Conservation (phyloP, 1,140 invertebrate species). For the Babylonia areolata region DNA sequence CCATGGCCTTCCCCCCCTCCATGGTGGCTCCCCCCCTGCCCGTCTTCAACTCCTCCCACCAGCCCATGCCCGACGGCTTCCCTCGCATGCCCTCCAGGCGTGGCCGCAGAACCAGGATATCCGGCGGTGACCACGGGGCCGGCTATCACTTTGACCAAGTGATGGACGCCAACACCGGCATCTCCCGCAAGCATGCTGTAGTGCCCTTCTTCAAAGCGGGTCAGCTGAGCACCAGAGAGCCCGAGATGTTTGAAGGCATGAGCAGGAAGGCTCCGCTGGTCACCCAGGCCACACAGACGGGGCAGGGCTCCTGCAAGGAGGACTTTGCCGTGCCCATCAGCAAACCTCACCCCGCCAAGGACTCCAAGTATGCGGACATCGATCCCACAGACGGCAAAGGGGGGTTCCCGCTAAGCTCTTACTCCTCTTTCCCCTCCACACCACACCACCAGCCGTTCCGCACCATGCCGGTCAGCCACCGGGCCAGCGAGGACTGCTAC, state of each 20-base stretch:
- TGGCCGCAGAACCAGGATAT: neutral
- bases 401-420: neutral
- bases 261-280: constrained; percentile 7
- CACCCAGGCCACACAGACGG: constrained; percentile 25
- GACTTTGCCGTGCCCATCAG: neutral
- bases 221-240: constrained; percentile 21
- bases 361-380: constrained; percentile 3
- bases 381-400: constrained; percentile 30
- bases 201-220: constrained; percentile 37
- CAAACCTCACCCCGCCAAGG: neutral
- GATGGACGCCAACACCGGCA: neutral
- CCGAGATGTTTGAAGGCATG: constrained; percentile 28
- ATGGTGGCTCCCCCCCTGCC: neutral
- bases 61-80: neutral
- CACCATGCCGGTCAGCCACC: neutral
- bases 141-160: neutral
- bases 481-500: neutral
- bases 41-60: neutral
- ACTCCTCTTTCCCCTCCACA: neutral
- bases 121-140: neutral
- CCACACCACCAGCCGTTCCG: neutral
- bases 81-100: neutral
- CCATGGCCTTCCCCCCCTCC: constrained; percentile 13
- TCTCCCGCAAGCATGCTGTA: neutral
- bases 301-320: neutral